Conservation (phyloP, 2,797 vertebrate genomes). For the Columba guinea region DNA sequence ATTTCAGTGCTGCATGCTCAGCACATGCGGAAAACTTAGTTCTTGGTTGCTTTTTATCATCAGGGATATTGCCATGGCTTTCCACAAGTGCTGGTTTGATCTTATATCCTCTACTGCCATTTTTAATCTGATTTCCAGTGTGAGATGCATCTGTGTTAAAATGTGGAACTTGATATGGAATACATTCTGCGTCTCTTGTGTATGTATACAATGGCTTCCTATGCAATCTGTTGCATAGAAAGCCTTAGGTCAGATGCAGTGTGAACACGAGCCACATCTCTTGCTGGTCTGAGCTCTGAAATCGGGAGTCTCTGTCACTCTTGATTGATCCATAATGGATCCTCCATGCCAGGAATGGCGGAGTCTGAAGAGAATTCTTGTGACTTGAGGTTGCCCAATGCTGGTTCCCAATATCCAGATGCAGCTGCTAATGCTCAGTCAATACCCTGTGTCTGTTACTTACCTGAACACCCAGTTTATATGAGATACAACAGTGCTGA, state of each 20-base stretch:
- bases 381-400: neutral
- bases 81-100: neutral
- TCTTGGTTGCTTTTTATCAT: neutral
- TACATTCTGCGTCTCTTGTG: neutral
- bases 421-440: neutral
- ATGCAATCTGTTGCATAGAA: neutral
- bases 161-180: neutral
- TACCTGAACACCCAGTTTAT: neutral
- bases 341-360: neutral
- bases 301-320: neutral
- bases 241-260: neutral
- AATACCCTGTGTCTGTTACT: neutral
- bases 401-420: neutral
- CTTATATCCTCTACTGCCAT: neutral
- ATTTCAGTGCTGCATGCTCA: neutral
- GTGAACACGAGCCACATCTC: accelerated
- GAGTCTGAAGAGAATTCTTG: neutral
- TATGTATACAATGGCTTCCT: neutral
- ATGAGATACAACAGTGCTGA: accelerated
- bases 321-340: neutral
- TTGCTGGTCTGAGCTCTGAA: neutral
- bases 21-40: neutral
- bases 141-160: neutral
- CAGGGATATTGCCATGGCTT: neutral
- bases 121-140: neutral